These are phyloP conservation scores for Habropoda laboriosa DNA, from an alignment of 1,140 invertebrate species.

Conservation along the genomic window DNA sequence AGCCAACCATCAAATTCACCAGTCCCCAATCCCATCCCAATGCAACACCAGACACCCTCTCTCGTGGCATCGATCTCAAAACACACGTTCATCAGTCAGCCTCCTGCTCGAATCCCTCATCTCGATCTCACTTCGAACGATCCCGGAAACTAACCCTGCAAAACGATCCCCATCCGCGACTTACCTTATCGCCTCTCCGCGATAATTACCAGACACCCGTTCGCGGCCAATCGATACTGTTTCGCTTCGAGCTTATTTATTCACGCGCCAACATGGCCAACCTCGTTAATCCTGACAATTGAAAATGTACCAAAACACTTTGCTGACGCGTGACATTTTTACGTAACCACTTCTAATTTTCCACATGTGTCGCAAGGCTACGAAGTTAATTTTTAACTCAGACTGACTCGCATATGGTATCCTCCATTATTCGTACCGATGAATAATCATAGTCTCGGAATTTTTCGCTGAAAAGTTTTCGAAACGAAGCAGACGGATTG, in stretches of 20 bases:
- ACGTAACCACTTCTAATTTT: too few species aligned
- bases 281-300: constrained; percentile 10
- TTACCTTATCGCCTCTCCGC: constrained; percentile 1
- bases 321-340: too few species aligned
- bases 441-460: too few species aligned
- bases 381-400: too few species aligned
- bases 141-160: background rate
- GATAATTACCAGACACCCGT: constrained; percentile 14
- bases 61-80: background rate
- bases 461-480: too few species aligned
- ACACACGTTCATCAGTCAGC: constrained; percentile 11
- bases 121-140: background rate
- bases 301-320: background rate
- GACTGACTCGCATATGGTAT: too few species aligned
- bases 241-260: constrained; percentile 19
- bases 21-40: background rate
- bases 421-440: too few species aligned
- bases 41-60: background rate
- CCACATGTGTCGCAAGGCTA: too few species aligned
- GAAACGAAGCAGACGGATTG: too few species aligned
- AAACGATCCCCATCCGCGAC: constrained; percentile 9
- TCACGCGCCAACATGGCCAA: background rate
- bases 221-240: constrained; percentile 13
- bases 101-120: background rate
- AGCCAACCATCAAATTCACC: background rate